Evolutionary conservation across 2,888 invertebrate species (phyloP).

Genomic region (Pilophorus perplexus): DNA sequence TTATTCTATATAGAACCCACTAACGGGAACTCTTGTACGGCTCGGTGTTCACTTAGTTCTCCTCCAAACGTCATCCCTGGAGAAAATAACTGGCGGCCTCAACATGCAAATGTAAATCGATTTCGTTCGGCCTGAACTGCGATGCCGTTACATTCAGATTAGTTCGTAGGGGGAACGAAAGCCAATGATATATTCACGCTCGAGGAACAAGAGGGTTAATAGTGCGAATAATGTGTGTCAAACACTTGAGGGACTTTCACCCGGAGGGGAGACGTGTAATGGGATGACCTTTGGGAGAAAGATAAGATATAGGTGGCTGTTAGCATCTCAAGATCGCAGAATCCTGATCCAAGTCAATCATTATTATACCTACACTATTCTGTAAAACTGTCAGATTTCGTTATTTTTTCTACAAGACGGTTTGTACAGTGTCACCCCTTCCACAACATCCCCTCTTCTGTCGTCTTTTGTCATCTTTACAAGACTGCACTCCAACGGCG

Average conservation of each 20-base stretch:
- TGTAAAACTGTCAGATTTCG: background rate
- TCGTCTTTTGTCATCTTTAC: background rate
- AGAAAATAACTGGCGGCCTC: slow-evolving; percentile 24
- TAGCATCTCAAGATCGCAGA: too few relatives aligned
- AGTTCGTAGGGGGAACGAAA: slow-evolving; percentile 13
- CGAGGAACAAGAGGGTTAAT: slow-evolving; percentile 28
- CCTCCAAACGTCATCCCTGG: slow-evolving; percentile 15
- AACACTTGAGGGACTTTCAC: slow-evolving; percentile 27
- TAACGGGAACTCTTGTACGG: slow-evolving; percentile 8
- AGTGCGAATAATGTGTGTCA: slow-evolving; percentile 35
- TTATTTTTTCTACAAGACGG: background rate
- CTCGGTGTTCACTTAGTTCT: background rate
- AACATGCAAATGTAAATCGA: slow-evolving; percentile 28
- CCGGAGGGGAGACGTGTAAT: background rate
- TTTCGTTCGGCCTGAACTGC: slow-evolving; percentile 14
- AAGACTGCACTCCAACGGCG: slow-evolving; percentile 7
- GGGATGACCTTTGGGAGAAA: background rate
- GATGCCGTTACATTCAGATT: slow-evolving; percentile 27
- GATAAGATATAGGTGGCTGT: background rate
- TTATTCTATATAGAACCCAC: slow-evolving; percentile 2
- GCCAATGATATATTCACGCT: slow-evolving; percentile 25
- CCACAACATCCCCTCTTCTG: background rate
- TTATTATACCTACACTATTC: too few relatives aligned
- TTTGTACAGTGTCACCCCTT: background rate
- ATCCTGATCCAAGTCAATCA: too few relatives aligned